phyloP scores from a whole-genome alignment of 2,888 invertebrate genomes.

The Diarsia brunnea region DNA sequence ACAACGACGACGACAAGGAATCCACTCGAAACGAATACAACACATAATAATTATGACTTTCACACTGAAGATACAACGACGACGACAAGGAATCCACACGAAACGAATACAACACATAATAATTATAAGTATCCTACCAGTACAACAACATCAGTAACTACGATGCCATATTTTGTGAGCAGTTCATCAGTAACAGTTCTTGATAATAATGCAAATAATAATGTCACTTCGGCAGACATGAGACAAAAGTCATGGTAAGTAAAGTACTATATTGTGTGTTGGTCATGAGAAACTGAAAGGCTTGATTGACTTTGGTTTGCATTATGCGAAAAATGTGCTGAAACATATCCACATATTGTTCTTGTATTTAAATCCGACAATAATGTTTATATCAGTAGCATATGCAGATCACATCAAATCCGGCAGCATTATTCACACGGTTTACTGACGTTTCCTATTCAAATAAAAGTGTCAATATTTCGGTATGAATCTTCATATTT shows the following conservation, averaged over 20 bases:
- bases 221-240: neutral
- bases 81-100: neutral
- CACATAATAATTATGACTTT: neutral
- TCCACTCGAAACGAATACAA: neutral
- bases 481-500: too few species aligned
- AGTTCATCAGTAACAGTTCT: conserved; percentile 8
- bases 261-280: neutral
- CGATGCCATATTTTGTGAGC: conserved; percentile 2
- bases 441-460: too few species aligned
- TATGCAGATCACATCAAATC: neutral
- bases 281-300: too few species aligned
- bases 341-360: too few species aligned
- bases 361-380: too few species aligned
- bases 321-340: too few species aligned
- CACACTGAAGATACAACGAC: neutral
- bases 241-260: conserved; percentile 18
- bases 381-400: too few species aligned
- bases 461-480: too few species aligned
- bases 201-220: neutral
- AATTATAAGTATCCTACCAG: neutral
- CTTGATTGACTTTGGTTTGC: too few species aligned
- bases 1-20: conserved; percentile 18
- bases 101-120: neutral
- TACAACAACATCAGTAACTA: neutral
- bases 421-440: neutral